Evolutionary conservation across 2,888 invertebrate species (phyloP).

Genomic region (Machimus rusticus): DNA sequence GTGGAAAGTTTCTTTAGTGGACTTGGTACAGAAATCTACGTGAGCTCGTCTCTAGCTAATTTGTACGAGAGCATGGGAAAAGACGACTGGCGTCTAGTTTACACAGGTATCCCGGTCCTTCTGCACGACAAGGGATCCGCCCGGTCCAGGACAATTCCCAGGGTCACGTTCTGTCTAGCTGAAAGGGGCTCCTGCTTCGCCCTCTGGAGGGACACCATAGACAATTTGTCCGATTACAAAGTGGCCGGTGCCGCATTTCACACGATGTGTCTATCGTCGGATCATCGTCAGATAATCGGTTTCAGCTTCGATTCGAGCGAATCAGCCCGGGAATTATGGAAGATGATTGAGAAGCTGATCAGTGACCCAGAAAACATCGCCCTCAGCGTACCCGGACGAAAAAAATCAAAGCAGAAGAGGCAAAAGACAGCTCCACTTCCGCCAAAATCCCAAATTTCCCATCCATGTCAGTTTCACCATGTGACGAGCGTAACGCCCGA

Average conservation of each 20-base stretch:
- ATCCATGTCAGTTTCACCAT: constrained; percentile 85
- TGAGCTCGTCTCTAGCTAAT: constrained; percentile 78
- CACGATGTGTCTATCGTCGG: constrained; percentile 79
- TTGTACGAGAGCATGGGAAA: constrained; percentile 70
- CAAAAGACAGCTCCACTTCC: constrained; percentile 70
- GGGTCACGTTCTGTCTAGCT: constrained; percentile 75
- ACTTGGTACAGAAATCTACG: constrained; percentile 79
- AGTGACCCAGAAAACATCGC: constrained; percentile 81
- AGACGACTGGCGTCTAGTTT: constrained; percentile 75
- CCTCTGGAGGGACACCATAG: constrained; percentile 82
- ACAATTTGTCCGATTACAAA: constrained; percentile 79
- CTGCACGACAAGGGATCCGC: constrained; percentile 80
- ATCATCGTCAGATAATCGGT: constrained; percentile 79
- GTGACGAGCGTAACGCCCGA: constrained; percentile 78
- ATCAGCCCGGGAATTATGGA: constrained; percentile 75
- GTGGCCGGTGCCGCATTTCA: constrained; percentile 78
- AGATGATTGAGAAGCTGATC: constrained; percentile 73
- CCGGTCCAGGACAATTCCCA: constrained; percentile 71
- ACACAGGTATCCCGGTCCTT: constrained; percentile 81
- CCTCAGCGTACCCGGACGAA: constrained; percentile 72
- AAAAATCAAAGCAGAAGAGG: constrained; percentile 67
- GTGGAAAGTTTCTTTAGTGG: constrained; percentile 79
- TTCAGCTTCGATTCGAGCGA: constrained; percentile 80
- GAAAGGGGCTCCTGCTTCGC: constrained; percentile 83
- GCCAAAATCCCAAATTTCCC: constrained; percentile 81